Evolutionary conservation across 2,888 invertebrate genomes (phyloP).

Genomic region (Mantis religiosa): DNA sequence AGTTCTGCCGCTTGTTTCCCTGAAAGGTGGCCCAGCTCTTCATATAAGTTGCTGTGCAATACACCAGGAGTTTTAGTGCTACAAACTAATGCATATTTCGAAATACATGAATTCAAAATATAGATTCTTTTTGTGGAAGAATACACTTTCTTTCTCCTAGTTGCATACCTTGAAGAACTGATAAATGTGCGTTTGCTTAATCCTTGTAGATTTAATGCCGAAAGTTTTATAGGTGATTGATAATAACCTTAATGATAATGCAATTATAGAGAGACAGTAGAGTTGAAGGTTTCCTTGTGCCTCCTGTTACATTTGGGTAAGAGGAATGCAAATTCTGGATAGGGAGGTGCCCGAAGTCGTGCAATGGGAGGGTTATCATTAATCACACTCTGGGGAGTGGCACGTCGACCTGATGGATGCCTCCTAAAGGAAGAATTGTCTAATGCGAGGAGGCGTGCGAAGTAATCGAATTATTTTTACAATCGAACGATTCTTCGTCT

Average conservation of each 20-base stretch:
- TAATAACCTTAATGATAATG: background rate
- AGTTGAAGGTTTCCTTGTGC: background rate
- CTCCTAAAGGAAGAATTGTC: background rate
- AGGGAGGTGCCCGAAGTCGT: background rate
- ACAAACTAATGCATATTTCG: no score
- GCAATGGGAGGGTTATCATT: background rate
- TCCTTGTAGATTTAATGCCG: no score
- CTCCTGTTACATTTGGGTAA: background rate
- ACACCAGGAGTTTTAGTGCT: no score
- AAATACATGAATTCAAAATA: no score
- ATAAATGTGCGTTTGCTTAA: no score
- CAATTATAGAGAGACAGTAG: background rate
- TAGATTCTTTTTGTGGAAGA: no score
- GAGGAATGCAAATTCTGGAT: background rate
- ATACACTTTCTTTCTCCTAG: no score
- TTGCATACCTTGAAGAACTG: no score
- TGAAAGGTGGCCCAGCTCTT: no score
- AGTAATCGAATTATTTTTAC: background rate
- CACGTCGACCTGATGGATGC: background rate
- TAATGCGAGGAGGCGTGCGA: background rate
- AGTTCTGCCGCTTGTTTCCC: no score
- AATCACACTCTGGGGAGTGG: background rate
- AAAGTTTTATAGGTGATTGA: no score
- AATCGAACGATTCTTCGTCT: background rate
- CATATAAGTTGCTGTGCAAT: no score